phyloP scores from a whole-genome alignment of 2,797 vertebrate species.

The Sparus aurata region DNA sequence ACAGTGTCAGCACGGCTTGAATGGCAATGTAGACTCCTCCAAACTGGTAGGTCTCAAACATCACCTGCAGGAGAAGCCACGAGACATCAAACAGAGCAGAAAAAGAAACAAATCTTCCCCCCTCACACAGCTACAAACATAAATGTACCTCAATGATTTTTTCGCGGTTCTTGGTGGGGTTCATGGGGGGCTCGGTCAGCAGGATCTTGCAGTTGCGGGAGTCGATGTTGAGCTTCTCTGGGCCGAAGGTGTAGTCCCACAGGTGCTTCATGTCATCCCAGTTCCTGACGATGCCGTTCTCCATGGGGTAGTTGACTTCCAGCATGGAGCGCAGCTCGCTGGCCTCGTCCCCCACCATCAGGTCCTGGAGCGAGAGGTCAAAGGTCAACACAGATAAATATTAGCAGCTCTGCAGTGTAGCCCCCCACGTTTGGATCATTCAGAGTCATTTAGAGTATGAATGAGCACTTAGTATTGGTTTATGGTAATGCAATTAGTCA shows the following conservation, averaged over 20 bases:
- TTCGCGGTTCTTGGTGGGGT: conserved; percentile 89
- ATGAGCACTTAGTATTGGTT: background rate
- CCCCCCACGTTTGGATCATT: background rate
- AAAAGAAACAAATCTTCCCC: background rate
- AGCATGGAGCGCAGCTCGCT: conserved; percentile 90
- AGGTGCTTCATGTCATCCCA: conserved; percentile 91
- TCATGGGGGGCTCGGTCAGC: conserved; percentile 90
- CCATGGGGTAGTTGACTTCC: conserved; percentile 91
- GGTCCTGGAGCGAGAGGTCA: conserved; percentile 77
- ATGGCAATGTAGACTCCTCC: conserved; percentile 89
- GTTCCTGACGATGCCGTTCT: conserved; percentile 89
- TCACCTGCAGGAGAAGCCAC: conserved; percentile 78
- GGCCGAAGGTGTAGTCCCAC: conserved; percentile 91
- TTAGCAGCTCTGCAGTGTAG: background rate
- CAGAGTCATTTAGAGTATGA: background rate
- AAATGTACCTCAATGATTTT: conserved; percentile 84
- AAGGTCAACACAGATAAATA: conserved; percentile 24
- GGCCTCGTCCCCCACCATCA: conserved; percentile 91
- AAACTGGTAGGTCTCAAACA: conserved; percentile 90
- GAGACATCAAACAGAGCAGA: background rate
- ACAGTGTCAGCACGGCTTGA: conserved; percentile 89
- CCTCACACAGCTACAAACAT: background rate
- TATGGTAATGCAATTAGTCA: background rate
- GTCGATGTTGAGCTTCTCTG: conserved; percentile 86
- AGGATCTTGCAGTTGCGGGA: conserved; percentile 89